phyloP scores from a whole-genome alignment of 2,888 invertebrate genomes.

The Scaptomyza parva region DNA sequence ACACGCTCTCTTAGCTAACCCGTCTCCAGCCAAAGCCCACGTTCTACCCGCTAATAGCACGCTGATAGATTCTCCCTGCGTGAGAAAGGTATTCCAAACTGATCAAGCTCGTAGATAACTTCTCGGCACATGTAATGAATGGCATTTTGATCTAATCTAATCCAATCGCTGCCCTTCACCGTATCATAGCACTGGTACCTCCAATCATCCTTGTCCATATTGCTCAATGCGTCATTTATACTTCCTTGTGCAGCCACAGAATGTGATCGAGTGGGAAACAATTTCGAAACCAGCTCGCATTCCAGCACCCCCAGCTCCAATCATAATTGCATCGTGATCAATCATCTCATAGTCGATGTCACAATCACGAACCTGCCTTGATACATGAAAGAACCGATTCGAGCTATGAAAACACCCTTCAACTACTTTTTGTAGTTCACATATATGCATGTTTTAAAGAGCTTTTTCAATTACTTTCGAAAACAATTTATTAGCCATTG shows the following conservation, averaged over 20 bases:
- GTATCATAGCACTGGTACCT: slow-evolving; percentile 99
- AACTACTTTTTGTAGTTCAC: neutral
- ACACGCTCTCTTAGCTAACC: slow-evolving; percentile 97
- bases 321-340: slow-evolving; percentile 98
- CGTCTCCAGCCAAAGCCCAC: slow-evolving; percentile 98
- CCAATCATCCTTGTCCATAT: slow-evolving; percentile 97
- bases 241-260: slow-evolving; percentile 99
- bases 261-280: slow-evolving; percentile 98
- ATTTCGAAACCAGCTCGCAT: slow-evolving; percentile 96
- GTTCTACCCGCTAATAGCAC: slow-evolving; percentile 99
- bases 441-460: neutral
- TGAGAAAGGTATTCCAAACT: slow-evolving; percentile 98
- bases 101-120: slow-evolving; percentile 95
- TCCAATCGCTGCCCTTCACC: slow-evolving; percentile 99
- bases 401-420: too few species aligned
- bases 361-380: slow-evolving; percentile 85
- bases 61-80: slow-evolving; percentile 97
- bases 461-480: neutral
- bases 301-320: slow-evolving; percentile 98
- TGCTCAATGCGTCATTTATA: slow-evolving; percentile 97
- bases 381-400: slow-evolving; percentile 14
- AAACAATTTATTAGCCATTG: too few species aligned
- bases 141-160: slow-evolving; percentile 98
- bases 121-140: slow-evolving; percentile 98
- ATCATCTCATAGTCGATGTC: slow-evolving; percentile 86